Percentiles rank a stretch among this genome's conserved stretches.
These are phyloP conservation scores for Cyprinodon tularosa DNA, from an alignment of 2,113 vertebrate species.

Conservation along the genomic window DNA sequence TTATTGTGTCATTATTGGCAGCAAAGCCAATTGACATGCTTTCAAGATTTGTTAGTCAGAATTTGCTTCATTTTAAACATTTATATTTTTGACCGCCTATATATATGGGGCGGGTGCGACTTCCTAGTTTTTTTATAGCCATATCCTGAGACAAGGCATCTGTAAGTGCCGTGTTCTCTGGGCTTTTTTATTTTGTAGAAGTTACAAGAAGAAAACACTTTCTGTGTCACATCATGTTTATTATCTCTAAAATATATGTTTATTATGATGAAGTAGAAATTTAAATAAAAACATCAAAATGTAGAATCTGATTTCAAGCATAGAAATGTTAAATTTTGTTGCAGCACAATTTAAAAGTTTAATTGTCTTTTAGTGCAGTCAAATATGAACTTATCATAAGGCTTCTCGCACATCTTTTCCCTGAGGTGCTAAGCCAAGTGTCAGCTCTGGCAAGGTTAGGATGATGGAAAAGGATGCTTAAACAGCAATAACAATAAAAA, in stretches of 20 bases:
- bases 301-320: too few species aligned
- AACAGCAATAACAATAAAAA: conserved; percentile 27
- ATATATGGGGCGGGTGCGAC: not conserved
- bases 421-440: not conserved
- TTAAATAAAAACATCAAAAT: too few species aligned
- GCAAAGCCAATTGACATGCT: too few species aligned
- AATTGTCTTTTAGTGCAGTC: too few species aligned
- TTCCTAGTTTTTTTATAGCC: not conserved
- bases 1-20: too few species aligned
- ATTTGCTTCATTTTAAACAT: too few species aligned
- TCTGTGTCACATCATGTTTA: not conserved
- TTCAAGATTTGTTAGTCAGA: not conserved
- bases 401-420: not conserved
- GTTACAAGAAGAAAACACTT: not conserved
- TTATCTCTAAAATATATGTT: not conserved
- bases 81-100: not conserved
- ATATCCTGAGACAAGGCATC: not conserved
- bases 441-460: not conserved
- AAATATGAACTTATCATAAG: too few species aligned
- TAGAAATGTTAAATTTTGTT: too few species aligned
- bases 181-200: not conserved
- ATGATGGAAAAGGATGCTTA: conserved; percentile 24
- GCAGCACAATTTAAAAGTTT: too few species aligned
- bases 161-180: not conserved
- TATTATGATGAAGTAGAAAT: not conserved